Conservation (phyloP, 2,113 vertebrate genomes). For the Callionymus lyra region DNA sequence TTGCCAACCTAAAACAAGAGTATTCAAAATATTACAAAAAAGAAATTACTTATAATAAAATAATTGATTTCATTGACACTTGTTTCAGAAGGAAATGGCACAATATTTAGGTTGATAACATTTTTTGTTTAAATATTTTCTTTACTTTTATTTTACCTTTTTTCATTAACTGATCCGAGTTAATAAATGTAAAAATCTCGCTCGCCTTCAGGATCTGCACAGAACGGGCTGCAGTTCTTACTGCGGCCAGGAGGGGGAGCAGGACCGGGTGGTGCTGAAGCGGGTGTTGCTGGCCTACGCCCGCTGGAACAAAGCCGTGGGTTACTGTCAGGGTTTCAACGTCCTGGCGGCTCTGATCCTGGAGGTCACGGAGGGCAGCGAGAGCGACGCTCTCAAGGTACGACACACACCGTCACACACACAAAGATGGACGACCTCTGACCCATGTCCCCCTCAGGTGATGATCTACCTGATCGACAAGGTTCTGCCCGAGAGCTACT, state of each 20-base stretch:
- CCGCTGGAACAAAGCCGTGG: slow-evolving; percentile 59
- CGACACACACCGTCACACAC: too few species aligned
- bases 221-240: slow-evolving; percentile 61
- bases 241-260: slow-evolving; percentile 60
- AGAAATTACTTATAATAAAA: too few species aligned
- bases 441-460: slow-evolving; percentile 62
- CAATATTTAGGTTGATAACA: too few species aligned
- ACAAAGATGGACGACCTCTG: background rate
- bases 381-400: slow-evolving; percentile 61
- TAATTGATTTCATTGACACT: too few species aligned
- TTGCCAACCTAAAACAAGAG: too few species aligned
- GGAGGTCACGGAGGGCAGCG: slow-evolving; percentile 53
- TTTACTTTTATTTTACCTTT: too few species aligned
- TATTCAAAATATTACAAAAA: too few species aligned
- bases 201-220: slow-evolving; percentile 54
- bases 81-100: too few species aligned
- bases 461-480: slow-evolving; percentile 99
- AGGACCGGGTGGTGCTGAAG: slow-evolving; percentile 62
- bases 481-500: slow-evolving; percentile 96
- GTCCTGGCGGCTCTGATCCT: slow-evolving; percentile 57
- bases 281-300: slow-evolving; percentile 56
- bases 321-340: slow-evolving; percentile 63
- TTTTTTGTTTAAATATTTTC: too few species aligned
- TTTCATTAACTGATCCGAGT: too few species aligned
- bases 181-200: background rate